Percentiles rank a stretch among this genome's conserved stretches.
Conservation (phyloP, 2,888 invertebrate species). For the Agrochola litura region DNA sequence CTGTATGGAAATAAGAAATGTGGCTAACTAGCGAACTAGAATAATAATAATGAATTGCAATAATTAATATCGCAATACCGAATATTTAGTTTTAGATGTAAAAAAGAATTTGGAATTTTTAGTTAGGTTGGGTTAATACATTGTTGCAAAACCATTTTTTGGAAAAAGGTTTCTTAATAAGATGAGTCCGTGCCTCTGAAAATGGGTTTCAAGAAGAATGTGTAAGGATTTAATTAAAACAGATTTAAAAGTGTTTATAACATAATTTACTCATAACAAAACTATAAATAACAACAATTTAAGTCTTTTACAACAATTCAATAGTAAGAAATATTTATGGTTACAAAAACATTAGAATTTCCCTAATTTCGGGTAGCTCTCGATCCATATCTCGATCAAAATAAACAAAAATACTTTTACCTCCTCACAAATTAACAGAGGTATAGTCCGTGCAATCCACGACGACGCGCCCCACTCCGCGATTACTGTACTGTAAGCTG, state of each 20-base stretch:
- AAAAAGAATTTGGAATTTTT: too few relatives aligned
- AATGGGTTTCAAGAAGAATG: background rate
- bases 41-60: too few relatives aligned
- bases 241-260: background rate
- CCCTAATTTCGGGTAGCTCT: background rate
- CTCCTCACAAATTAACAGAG: background rate
- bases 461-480: too few relatives aligned
- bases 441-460: too few relatives aligned
- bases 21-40: too few relatives aligned
- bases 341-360: background rate
- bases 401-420: background rate
- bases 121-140: too few relatives aligned
- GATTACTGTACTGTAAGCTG: too few relatives aligned
- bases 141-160: too few relatives aligned
- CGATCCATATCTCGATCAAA: background rate
- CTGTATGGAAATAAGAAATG: too few relatives aligned
- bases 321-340: fast-evolving
- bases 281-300: background rate
- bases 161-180: too few relatives aligned
- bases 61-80: too few relatives aligned
- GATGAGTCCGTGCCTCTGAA: background rate
- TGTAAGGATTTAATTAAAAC: background rate
- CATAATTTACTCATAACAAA: background rate
- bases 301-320: background rate
- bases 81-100: too few relatives aligned